phyloP scores from a whole-genome alignment of 2,888 invertebrate species.

The Agonum fuliginosum region DNA sequence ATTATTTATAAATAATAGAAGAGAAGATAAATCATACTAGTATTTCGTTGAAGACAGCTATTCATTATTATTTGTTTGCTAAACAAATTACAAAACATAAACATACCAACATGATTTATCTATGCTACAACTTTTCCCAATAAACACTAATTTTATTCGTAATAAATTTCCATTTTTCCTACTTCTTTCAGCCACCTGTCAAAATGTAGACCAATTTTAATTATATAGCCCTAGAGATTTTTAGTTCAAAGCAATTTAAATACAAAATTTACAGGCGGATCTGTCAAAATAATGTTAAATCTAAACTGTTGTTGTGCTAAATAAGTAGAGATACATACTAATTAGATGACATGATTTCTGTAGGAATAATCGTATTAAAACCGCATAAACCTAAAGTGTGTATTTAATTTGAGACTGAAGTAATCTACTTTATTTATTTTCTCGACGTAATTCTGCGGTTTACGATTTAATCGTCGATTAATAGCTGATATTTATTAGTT shows the following conservation, averaged over 20 bases:
- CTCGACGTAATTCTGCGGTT: neutral
- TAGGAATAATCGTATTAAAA: neutral
- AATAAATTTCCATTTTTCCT: constrained; percentile 9
- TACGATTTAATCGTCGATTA: constrained; percentile 4
- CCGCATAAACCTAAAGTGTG: neutral
- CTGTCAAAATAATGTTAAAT: constrained; percentile 12
- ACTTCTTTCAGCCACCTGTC: neutral
- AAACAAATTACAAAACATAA: no score
- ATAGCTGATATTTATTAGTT: constrained; percentile 5
- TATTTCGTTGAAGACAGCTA: no score
- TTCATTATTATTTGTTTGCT: no score
- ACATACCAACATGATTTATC: no score
- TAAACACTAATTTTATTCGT: neutral
- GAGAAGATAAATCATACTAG: no score
- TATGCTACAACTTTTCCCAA: no score
- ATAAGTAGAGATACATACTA: constrained; percentile 4
- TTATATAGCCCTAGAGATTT: constrained; percentile 13
- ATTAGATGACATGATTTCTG: constrained; percentile 26
- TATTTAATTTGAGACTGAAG: neutral
- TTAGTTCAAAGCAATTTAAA: constrained; percentile 21
- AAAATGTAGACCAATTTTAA: constrained; percentile 19
- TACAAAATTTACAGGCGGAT: constrained; percentile 7
- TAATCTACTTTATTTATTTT: neutral
- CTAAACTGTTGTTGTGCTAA: constrained; percentile 3
- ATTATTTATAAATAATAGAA: no score